These are phyloP conservation scores for Rhynchomys soricoides DNA, from an alignment of 2,113 vertebrate species.

Conservation along the genomic window DNA sequence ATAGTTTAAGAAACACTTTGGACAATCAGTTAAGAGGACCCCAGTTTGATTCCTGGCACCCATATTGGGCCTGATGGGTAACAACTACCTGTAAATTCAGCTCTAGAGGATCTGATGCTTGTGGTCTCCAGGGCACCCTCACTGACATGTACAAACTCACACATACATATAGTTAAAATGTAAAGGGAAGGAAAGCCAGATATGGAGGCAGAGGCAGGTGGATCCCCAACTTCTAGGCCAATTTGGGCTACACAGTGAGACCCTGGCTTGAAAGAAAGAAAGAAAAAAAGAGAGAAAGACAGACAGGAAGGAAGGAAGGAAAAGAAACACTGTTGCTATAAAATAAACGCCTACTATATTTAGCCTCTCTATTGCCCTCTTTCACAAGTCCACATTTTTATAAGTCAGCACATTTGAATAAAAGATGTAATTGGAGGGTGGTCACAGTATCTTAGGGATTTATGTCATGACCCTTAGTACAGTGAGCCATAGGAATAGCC, in stretches of 20 bases:
- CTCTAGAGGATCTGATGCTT: neutral
- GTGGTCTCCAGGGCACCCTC: neutral
- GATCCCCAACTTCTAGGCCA: neutral
- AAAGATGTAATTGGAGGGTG: neutral
- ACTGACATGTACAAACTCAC: neutral
- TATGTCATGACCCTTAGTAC: constrained; percentile 23
- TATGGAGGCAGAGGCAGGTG: neutral
- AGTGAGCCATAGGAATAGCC: neutral
- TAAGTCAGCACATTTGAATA: constrained; percentile 34
- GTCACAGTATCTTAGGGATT: constrained; percentile 8
- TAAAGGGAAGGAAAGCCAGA: neutral
- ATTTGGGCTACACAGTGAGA: neutral
- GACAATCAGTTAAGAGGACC: neutral
- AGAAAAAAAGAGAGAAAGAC: too few species aligned
- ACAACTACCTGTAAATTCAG: neutral
- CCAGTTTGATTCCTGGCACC: neutral
- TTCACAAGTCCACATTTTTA: neutral
- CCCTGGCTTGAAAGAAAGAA: neutral
- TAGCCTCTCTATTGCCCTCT: neutral
- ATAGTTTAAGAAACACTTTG: neutral
- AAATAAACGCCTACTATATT: neutral
- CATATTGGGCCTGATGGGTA: neutral
- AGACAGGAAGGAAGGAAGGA: too few species aligned
- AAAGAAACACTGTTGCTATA: too few species aligned
- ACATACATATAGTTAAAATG: neutral